A percentile compares a stretch with the other conserved stretches of the same genome.
Evolutionary conservation across 1,140 invertebrate species (phyloP).

Genomic region (Diachasmimorpha longicaudata): DNA sequence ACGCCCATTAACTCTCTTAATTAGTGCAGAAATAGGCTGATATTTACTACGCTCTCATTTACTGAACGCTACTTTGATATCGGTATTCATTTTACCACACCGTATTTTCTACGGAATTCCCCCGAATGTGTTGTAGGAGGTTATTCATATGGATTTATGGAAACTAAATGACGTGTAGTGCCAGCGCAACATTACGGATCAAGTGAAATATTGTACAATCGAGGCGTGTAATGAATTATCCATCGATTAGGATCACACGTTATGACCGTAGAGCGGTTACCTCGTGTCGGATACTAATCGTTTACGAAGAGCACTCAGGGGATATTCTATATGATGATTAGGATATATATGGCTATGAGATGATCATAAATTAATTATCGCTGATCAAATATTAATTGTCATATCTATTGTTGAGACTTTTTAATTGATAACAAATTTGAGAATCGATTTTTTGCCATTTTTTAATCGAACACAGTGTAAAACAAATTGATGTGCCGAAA

Average conservation of each 20-base stretch:
- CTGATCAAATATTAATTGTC: background rate
- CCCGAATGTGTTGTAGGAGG: background rate
- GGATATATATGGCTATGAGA: background rate
- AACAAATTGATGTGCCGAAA: too few species aligned
- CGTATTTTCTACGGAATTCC: constrained; percentile 13
- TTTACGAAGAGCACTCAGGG: background rate
- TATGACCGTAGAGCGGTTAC: constrained; percentile 4
- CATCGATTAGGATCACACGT: constrained; percentile 13
- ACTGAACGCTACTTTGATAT: background rate
- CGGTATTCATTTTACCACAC: background rate
- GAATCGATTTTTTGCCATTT: too few species aligned
- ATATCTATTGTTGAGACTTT: too few species aligned
- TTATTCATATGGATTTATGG: constrained; percentile 13
- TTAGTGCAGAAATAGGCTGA: background rate
- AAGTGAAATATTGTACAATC: constrained; percentile 21
- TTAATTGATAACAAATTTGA: too few species aligned
- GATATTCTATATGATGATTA: constrained; percentile 15
- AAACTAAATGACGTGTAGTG: background rate
- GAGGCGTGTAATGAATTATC: constrained; percentile 14
- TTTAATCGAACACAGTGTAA: too few species aligned
- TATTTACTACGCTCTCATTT: background rate
- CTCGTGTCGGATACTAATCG: background rate
- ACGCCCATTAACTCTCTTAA: too few species aligned
- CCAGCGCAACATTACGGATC: background rate
- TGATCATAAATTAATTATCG: background rate